Base-by-base conservation (phyloP, 2,797 vertebrate genomes). In the Pelodytes ibericus region DNA sequence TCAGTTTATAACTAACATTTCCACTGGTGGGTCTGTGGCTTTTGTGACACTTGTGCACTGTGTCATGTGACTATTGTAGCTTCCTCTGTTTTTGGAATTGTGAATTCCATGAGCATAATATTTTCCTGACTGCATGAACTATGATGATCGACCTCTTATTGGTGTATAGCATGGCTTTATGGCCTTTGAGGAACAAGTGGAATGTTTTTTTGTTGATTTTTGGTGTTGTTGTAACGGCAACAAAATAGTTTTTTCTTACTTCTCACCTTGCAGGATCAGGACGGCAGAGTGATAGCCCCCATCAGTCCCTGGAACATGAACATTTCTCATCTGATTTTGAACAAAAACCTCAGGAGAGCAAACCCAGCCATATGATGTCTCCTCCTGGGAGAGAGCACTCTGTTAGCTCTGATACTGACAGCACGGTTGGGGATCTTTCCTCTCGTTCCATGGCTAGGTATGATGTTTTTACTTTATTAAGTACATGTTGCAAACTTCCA, bases 391-490 rank as follows among this genome's bases (percentile, higher is more conserved):
- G 20, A 26, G 77, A 79, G 30, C 64, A 20, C 0, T 53, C 57
- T 20, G 26, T 31, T 5, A 63, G 84, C 39, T 51, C 82, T 18
- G 92, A 92, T 68, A 89, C 89, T 2, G 92, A 92, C 75, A 88
- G 87, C 72, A 90, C 90, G 0, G 80, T 87, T 79, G 92, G 93
- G 67, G 92, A 94, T 69, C 71, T 90, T 31, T 93, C 91, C 77
- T 89, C 84, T 47, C 88, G 85, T 67, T 95, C 94, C 75, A 74
- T 87, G 5, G 79, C 90, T 85, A 96, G 96, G 97, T 99, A 89
- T 30, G 31, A 84, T 75, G 0, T 24, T 61, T n/a, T n/a, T 8
- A 4, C 39, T 44, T n/a, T 44, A 16, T 30, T 39, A 26, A 6
- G 47, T 3, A 22, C 16, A 47, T 27, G 31, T n/a, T 30, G 13